Percentiles rank a stretch among this genome's conserved stretches.
Conservation (phyloP, 92 coral and sea anemone species). For the Phenganax stokvisi region DNA sequence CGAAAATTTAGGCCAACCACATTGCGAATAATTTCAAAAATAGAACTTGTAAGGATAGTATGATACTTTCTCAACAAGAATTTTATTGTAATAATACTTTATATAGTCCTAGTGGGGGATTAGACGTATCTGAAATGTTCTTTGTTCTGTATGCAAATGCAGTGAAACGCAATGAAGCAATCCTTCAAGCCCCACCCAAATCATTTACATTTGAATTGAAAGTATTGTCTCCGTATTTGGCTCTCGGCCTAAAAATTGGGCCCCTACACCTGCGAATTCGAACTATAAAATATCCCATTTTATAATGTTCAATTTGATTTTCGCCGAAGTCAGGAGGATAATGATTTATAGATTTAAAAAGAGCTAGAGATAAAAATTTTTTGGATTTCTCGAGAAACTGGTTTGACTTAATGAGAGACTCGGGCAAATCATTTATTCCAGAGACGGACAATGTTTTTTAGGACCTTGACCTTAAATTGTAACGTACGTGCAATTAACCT, state of each 20-base stretch:
- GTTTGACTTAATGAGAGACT: too few species aligned
- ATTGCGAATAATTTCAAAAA: neutral
- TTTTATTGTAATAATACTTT: neutral
- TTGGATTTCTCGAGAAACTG: too few species aligned
- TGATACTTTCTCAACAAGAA: neutral
- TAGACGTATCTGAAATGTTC: constrained; percentile 11
- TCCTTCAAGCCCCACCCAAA: constrained; percentile 24
- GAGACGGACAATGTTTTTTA: too few species aligned
- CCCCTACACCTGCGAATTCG: constrained; percentile 2
- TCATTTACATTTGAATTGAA: constrained; percentile 32
- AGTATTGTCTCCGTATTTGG: constrained; percentile 27
- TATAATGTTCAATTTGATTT: neutral
- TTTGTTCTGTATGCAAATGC: constrained; percentile 38
- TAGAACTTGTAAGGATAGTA: neutral
- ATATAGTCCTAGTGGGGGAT: constrained; percentile 10
- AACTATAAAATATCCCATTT: neutral
- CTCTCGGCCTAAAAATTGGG: constrained; percentile 15
- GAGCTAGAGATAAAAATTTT: too few species aligned
- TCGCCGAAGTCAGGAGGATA: too few species aligned
- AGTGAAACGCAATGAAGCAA: constrained; percentile 25
- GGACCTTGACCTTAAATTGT: too few species aligned
- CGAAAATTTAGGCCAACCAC: constrained; percentile 36
- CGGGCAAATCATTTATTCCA: too few species aligned
- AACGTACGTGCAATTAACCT: too few species aligned
- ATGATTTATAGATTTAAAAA: too few species aligned